Evolutionary conservation across 2,797 vertebrate genomes (phyloP), one percentile per base, ranked within the genome.

Genomic region (Anisognathus igniventris): DNA sequence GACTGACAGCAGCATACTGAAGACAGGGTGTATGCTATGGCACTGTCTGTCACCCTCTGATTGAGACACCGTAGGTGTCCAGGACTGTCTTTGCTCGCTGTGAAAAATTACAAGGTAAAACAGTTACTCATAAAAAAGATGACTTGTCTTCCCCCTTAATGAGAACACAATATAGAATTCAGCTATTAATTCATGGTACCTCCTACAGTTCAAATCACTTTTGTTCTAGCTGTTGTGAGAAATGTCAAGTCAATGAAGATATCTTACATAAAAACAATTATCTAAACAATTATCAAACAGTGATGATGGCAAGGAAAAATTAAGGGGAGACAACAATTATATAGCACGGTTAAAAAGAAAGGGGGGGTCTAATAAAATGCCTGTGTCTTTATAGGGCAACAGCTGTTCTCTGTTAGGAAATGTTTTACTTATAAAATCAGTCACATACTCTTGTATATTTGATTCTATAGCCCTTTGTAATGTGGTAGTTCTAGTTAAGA

Each of bases 1-100:
- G 97, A 98, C 79, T 98, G 97, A 97, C 97, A 98, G 97, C 83
- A 95, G 50, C 89, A 87, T 64, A 66, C 96, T 90, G 95, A 94
- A 91, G 82, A 93, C 51, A 93, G 97, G 97, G 97, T 96, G 79
- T 92, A 85, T 66, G 89, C 92, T 93, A 60, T 95, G 93, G 93
- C 93, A 96, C 73, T 53, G 92, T 96, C 97, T 97, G 92, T 97
- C 91, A 89, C 85, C 85, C 82, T 92, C 86, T 85, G 90, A 97
- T 68, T 93, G 93, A 97, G 96, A 92, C 96, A 91, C 97, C 7
- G 70, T 95, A 86, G 96, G 96, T 96, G 96, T 97, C 97, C 96
- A 88, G 88, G 84, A 61, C 92, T 95, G 74, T 82, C 95, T 95
- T 95, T 94, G 82, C 79, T 92, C 93, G 30, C 64, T 94, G 92